phyloP scores from a whole-genome alignment of 2,113 vertebrate species.

The Ceyx cyanopectus region DNA sequence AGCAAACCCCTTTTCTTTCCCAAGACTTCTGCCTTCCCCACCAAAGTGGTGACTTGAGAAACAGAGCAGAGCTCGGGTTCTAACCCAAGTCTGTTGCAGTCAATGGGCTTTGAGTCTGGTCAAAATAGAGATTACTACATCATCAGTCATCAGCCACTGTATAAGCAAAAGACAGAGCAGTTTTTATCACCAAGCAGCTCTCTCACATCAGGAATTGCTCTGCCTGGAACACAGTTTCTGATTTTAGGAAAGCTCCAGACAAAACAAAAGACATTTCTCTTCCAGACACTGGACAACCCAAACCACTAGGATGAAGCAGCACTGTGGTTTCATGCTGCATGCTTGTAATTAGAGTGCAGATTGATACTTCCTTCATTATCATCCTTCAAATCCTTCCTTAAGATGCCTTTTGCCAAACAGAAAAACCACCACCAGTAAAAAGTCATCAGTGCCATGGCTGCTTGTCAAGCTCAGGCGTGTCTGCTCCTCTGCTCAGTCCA shows the following conservation, averaged over 20 bases:
- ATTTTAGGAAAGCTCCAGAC: not conserved
- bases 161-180: not conserved
- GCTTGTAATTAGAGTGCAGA: conserved; percentile 32
- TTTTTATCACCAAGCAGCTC: not conserved
- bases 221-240: not conserved
- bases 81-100: not conserved
- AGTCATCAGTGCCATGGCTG: not conserved
- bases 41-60: not conserved
- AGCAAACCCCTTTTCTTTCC: not conserved
- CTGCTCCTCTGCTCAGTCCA: not conserved
- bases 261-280: not conserved
- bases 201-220: not conserved
- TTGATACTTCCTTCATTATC: not conserved
- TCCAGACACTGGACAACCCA: not conserved
- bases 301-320: conserved; percentile 6
- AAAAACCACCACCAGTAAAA: not conserved
- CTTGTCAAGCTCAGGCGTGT: not conserved
- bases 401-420: not conserved
- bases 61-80: not conserved
- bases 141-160: not conserved
- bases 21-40: not conserved
- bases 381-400: conserved; percentile 22
- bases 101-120: not conserved
- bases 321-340: not conserved
- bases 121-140: not conserved